phyloP scores from a whole-genome alignment of 2,113 vertebrate genomes.

The Cyanoliseus patagonus region DNA sequence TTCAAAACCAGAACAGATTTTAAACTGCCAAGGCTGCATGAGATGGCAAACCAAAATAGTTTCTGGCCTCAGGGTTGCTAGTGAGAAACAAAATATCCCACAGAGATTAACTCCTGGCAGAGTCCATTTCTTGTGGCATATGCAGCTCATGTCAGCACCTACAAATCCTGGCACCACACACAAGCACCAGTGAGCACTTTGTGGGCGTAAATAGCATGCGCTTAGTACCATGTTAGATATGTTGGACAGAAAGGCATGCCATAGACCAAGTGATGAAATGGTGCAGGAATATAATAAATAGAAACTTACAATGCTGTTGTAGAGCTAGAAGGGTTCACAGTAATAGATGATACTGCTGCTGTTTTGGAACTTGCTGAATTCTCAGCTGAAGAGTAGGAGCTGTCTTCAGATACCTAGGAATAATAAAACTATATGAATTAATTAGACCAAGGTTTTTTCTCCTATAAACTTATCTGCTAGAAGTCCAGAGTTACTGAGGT shows the following conservation, averaged over 20 bases:
- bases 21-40: not conserved
- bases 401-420: constrained; percentile 63
- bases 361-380: constrained; percentile 5
- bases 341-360: not conserved
- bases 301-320: constrained; percentile 55
- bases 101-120: not conserved
- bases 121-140: not conserved
- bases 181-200: not conserved
- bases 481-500: not conserved
- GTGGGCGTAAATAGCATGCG: not conserved
- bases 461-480: not conserved
- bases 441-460: not conserved
- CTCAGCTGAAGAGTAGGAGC: not conserved
- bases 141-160: not conserved
- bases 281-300: not conserved
- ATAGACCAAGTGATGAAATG: not conserved
- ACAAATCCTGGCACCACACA: not conserved
- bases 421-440: not conserved
- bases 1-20: not conserved
- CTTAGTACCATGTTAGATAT: not conserved
- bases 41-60: not conserved
- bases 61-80: not conserved
- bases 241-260: not conserved
- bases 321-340: not conserved
- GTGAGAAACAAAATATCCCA: not conserved